Evolutionary conservation across 2,113 vertebrate species (phyloP), one percentile per base, ranked within the genome.

Genomic region (Dipodomys merriami): DNA sequence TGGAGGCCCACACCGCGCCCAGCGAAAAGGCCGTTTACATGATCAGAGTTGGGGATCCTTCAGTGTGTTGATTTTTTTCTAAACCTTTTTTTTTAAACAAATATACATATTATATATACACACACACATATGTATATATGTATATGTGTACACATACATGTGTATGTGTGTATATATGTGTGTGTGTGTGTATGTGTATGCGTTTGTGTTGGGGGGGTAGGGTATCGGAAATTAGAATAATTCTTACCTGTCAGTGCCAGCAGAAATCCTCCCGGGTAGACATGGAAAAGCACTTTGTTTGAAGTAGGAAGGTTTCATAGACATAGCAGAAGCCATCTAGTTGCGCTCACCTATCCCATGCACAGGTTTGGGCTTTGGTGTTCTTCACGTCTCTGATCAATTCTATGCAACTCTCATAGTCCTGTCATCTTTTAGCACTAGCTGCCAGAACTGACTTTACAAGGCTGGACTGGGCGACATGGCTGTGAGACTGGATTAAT

Each of bases 391-490:
- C 97, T 97, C 96, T 97, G 97, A 97, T 97, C 97, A 97, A 98
- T 97, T 98, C 98, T 98, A 98, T 98, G 98, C 98, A 98, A 98
- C 94, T 97, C 88, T 93, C 93, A 91, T 95, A 93, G 96, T 97
- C 91, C 25, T 90, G n/a, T 94, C 79, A 39, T 93, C 96, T 96
- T 96, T 94, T 96, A 97, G 96, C 96, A 96, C 91, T 97, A 92
- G 95, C 95, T 98, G 98, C 97, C 98, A 98, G 93, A 97, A 93
- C 13, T 93, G 69, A 86, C 92, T 96, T 96, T 44, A 71, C 83
- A 94, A 90, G 91, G 30, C 68, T 92, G 64, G 96, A 90, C 81
- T 88, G 95, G 93, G 93, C 69, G 83, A 85, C 94, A 88, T 13
- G 30, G 96, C 92, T 82, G 86, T 95, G 96, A 97, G 97, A 87